Evolutionary conservation across 2,797 vertebrate genomes (phyloP), one percentile per base, ranked within the genome.

Genomic region (Urocyon cinereoargenteus): DNA sequence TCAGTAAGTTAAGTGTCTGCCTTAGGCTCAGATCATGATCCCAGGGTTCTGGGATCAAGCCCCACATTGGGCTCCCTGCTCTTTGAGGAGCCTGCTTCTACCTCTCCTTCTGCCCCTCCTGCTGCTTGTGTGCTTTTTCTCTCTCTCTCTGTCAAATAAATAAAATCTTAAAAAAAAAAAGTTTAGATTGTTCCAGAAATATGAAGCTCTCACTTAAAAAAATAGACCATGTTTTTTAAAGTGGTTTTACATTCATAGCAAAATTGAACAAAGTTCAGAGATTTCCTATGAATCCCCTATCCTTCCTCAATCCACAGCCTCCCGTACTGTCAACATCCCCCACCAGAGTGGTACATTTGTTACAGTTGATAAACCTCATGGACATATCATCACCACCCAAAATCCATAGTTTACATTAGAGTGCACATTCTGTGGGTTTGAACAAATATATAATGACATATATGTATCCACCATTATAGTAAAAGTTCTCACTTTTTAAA

Each of bases 401-500:
- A 75, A 10, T 61, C 73, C 34, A 15, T 14, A 21, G 45, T 36
- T 72, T 61, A 31, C 24, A 6, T 40, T 81, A 81, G 40, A 31
- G 62, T 21, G 24, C 12, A 49, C 59, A 19, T n/a, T 40, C 45
- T 85, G 55, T 62, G 31, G 31, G 68, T 64, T 79, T 53, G 18
- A 31, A 31, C 72, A 86, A n/a, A 31, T 72, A 2, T 72, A 26
- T 82, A 14, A 61, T 72, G 53, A 61, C 64, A 61, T 15, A 11
- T 26, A 68, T 15, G 15, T 34, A 68, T 26, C 22, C 14, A 77
- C n/a, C 45, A 55, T 92, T 85, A 45, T 45, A 92, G 18, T 85
- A 66, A 75, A 85, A 89, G 31, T 14, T 57, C 57, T 86, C 14
- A 70, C 12, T 82, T 81, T 96, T 86, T 81, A 84, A 96, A 86